These are phyloP conservation scores for Glaucidium brasilianum DNA, from an alignment of 2,113 vertebrate genomes.

Conservation along the genomic window DNA sequence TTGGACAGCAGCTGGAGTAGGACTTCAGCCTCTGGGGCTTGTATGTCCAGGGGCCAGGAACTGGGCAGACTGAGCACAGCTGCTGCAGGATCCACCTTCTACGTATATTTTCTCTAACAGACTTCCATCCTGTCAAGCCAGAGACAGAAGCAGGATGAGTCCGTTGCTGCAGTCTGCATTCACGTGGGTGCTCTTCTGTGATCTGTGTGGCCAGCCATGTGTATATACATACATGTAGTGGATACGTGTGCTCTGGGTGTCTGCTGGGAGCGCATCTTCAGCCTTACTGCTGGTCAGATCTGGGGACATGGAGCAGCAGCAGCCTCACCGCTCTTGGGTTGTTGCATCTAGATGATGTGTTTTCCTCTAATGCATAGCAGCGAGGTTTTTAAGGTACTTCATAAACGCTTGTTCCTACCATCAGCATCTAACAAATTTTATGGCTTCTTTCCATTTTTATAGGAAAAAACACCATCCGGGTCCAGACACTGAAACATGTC, in stretches of 20 bases:
- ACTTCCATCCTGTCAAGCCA: neutral
- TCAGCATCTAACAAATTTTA: slow-evolving; percentile 15
- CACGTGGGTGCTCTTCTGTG: neutral
- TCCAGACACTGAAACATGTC: slow-evolving; percentile 38
- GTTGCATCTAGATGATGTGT: neutral
- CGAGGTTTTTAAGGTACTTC: neutral
- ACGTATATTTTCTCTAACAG: neutral
- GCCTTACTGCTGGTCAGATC: neutral
- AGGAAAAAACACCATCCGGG: slow-evolving; percentile 39
- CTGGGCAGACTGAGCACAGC: neutral
- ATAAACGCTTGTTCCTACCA: neutral
- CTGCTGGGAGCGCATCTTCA: neutral
- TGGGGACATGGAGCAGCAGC: neutral
- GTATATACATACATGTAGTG: fast-evolving
- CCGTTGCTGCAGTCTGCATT: neutral
- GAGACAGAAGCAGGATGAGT: neutral
- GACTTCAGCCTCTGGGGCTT: neutral
- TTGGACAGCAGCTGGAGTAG: neutral
- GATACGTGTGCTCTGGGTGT: neutral
- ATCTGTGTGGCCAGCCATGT: fast-evolving
- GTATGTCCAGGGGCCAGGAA: neutral
- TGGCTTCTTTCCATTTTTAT: slow-evolving; percentile 49
- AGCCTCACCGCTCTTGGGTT: neutral
- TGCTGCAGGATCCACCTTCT: neutral
- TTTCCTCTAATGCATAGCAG: neutral